These are phyloP conservation scores for Drosophila repletoides DNA, from an alignment of 1,140 invertebrate genomes.

Conservation along the genomic window DNA sequence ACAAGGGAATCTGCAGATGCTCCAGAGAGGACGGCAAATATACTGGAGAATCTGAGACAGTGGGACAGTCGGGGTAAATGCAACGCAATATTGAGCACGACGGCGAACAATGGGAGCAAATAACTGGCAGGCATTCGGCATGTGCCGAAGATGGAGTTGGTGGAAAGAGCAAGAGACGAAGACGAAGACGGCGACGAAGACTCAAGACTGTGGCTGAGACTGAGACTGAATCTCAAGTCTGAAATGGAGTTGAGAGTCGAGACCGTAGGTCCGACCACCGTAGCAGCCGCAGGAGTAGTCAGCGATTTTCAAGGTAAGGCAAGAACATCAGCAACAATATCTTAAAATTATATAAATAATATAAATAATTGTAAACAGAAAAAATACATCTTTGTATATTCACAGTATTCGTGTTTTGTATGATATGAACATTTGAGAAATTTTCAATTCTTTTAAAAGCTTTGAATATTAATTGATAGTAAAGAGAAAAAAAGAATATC, in stretches of 20 bases:
- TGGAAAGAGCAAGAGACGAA: not conserved
- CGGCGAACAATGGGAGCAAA: conserved; percentile 78
- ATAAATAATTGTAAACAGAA: not conserved
- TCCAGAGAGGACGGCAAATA: not conserved
- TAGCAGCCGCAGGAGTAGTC: conserved; percentile 59
- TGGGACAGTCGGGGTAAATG: not conserved
- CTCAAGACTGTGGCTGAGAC: not conserved
- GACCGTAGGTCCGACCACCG: conserved; percentile 52
- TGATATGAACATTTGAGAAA: too few relatives aligned
- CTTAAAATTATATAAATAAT: not conserved
- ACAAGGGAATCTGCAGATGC: conserved; percentile 10
- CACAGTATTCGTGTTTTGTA: too few relatives aligned
- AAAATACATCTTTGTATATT: conserved; percentile 23
- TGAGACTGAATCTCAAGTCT: not conserved
- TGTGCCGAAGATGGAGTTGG: conserved; percentile 34
- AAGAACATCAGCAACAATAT: conserved; percentile 28
- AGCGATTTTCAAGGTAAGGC: conserved; percentile 77
- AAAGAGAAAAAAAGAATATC: too few relatives aligned
- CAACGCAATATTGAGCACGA: conserved; percentile 77
- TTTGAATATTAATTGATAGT: too few relatives aligned
- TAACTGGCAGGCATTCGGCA: conserved; percentile 73
- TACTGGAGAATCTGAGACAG: not conserved
- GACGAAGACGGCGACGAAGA: not conserved
- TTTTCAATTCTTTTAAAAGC: too few relatives aligned
- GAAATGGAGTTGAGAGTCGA: not conserved